Percentiles rank a stretch among this genome's conserved stretches.
Conservation (phyloP, 2,797 vertebrate species). For the Sylvia borin region DNA sequence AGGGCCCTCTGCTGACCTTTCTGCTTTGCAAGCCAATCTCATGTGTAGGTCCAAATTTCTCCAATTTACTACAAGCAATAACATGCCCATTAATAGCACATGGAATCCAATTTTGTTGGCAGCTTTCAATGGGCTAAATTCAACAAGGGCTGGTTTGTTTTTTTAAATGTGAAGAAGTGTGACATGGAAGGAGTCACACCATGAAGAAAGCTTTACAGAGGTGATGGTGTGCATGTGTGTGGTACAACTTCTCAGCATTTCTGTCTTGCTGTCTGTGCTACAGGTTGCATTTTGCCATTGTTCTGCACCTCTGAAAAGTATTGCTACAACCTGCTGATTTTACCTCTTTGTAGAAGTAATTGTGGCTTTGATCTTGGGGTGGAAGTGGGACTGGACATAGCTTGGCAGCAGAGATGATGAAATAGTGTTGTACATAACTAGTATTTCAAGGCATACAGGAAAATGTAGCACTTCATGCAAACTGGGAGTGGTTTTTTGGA, state of each 20-base stretch:
- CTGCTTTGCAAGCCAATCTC: neutral
- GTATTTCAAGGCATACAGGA: constrained; percentile 11
- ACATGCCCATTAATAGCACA: neutral
- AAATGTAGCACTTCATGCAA: neutral
- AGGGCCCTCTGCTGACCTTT: neutral
- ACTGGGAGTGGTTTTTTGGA: neutral
- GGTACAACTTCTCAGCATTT: neutral
- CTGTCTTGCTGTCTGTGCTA: neutral
- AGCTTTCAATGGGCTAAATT: neutral
- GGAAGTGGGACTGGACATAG: neutral
- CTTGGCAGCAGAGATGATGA: neutral
- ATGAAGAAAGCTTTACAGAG: neutral
- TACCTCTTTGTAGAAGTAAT: neutral
- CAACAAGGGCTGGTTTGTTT: neutral
- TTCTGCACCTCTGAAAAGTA: neutral
- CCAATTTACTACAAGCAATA: constrained; percentile 43
- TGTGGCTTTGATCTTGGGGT: neutral
- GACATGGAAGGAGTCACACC: neutral
- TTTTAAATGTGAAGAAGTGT: neutral
- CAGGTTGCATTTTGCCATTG: neutral
- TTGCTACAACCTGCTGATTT: neutral
- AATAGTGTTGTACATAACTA: neutral
- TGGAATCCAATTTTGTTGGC: neutral
- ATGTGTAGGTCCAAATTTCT: neutral
- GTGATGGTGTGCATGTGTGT: accelerated